phyloP scores from a whole-genome alignment of 2,888 invertebrate species.

The Dryadula phaetusa region DNA sequence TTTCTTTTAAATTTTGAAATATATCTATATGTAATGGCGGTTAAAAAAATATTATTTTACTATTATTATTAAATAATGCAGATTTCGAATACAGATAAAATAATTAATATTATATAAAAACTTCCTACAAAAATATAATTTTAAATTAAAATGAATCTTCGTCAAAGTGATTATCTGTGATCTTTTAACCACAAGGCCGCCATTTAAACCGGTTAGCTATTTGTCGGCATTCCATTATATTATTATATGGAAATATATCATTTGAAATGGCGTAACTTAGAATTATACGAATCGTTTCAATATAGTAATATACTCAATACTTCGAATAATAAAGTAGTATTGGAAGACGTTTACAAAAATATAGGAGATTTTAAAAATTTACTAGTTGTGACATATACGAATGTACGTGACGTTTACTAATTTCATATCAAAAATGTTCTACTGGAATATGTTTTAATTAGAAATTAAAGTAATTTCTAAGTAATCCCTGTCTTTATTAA shows the following conservation, averaged over 20 bases:
- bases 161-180: slow-evolving; percentile 8
- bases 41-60: slow-evolving; percentile 4
- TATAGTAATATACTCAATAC: not conserved
- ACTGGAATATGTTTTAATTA: not conserved
- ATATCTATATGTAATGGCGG: not conserved
- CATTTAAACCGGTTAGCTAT: slow-evolving; percentile 31
- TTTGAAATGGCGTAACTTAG: not conserved
- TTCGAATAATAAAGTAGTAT: not conserved
- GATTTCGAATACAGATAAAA: slow-evolving; percentile 1
- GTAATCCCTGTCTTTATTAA: not conserved
- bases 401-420: not conserved
- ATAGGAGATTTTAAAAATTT: no score
- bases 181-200: slow-evolving; percentile 33
- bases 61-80: not conserved
- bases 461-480: not conserved
- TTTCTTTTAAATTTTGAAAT: no score
- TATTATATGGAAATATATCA: not conserved
- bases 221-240: slow-evolving; percentile 32
- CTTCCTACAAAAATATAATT: not conserved
- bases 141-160: slow-evolving; percentile 25
- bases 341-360: no score
- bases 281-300: not conserved
- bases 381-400: no score
- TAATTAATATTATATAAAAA: slow-evolving; percentile 5
- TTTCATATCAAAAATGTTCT: not conserved